phyloP scores from a whole-genome alignment of 2,797 vertebrate genomes.

The Propithecus deckenii region DNA sequence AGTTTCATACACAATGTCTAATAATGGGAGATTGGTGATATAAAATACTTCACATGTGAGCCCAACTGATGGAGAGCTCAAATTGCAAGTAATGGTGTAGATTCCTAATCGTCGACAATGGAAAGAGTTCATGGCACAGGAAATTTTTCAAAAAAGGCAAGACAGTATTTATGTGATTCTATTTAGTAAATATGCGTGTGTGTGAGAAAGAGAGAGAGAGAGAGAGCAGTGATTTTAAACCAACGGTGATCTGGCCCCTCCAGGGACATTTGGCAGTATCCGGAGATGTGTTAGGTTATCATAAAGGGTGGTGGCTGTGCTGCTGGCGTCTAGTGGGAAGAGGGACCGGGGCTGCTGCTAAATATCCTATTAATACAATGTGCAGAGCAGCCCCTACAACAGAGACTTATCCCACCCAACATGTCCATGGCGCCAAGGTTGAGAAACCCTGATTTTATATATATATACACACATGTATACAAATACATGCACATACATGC shows the following conservation, averaged over 20 bases:
- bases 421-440: neutral
- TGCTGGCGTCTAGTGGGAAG: neutral
- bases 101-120: neutral
- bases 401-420: neutral
- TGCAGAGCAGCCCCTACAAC: neutral
- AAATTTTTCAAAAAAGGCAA: neutral
- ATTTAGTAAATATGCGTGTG: neutral
- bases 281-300: neutral
- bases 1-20: neutral
- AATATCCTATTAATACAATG: neutral
- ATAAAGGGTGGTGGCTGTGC: too few relatives aligned
- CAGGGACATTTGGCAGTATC: neutral
- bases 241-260: neutral
- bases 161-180: neutral
- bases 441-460: neutral
- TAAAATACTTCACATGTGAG: neutral
- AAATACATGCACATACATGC: neutral
- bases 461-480: neutral
- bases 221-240: neutral
- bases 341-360: neutral
- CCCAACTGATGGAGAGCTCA: neutral
- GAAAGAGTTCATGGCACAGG: neutral
- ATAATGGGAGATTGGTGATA: neutral
- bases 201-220: too few relatives aligned
- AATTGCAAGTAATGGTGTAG: too few relatives aligned